Conservation (phyloP, 2,888 invertebrate genomes). For the Chrysolina haemoptera region DNA sequence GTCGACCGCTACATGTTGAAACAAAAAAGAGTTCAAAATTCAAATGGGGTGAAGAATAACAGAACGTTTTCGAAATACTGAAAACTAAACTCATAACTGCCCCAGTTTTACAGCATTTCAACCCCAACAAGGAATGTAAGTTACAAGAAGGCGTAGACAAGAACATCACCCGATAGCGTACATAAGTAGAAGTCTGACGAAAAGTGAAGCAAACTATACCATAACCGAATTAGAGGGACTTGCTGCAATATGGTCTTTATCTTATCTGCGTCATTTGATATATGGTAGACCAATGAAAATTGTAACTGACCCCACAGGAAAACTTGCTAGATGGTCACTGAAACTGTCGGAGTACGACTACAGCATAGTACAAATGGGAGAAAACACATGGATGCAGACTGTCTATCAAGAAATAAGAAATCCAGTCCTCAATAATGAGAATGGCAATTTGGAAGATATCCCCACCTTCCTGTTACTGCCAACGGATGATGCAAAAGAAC, state of each 20-base stretch:
- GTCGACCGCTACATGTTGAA: slow-evolving; percentile 32
- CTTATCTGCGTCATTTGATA: slow-evolving; percentile 15
- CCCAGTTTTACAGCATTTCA: slow-evolving; percentile 26
- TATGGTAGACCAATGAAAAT: slow-evolving; percentile 32
- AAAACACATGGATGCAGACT: slow-evolving; percentile 11
- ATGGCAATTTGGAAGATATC: not conserved
- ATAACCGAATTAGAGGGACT: slow-evolving; percentile 39
- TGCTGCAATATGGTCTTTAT: slow-evolving; percentile 18
- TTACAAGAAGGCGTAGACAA: slow-evolving; percentile 28
- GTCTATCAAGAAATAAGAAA: not conserved
- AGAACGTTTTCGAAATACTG: slow-evolving; percentile 29
- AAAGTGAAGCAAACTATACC: not conserved
- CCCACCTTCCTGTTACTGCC: not conserved
- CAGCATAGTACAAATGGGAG: slow-evolving; percentile 4
- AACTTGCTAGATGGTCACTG: slow-evolving; percentile 34
- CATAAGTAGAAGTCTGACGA: too few species aligned
- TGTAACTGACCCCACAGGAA: slow-evolving; percentile 16
- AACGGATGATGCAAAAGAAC: not conserved
- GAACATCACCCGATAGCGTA: slow-evolving; percentile 28
- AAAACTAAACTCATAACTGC: slow-evolving; percentile 7
- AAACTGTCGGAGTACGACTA: slow-evolving; percentile 2
- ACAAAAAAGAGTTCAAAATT: slow-evolving; percentile 34
- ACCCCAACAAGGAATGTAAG: slow-evolving; percentile 36
- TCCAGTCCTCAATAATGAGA: not conserved
- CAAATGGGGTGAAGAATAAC: not conserved